A percentile compares a stretch with the other conserved stretches of the same genome.
These are phyloP conservation scores for Carposina sasakii DNA, from an alignment of 1,140 invertebrate species.

Conservation along the genomic window DNA sequence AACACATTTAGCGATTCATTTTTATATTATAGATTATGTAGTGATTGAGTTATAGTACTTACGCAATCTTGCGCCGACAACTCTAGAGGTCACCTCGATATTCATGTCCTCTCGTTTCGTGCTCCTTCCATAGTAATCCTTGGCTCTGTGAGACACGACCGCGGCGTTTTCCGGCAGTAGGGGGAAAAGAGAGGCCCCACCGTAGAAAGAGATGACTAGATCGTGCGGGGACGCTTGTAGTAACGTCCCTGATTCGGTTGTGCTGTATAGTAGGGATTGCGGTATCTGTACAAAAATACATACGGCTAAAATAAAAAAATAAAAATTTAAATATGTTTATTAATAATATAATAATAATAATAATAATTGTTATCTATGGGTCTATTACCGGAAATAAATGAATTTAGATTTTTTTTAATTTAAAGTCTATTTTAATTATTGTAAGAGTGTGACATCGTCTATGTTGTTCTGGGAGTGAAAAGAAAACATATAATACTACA, in stretches of 20 bases:
- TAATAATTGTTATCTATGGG: background rate
- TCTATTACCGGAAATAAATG: background rate
- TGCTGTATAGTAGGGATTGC: slow-evolving; percentile 74
- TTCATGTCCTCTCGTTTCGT: slow-evolving; percentile 59
- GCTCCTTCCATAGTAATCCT: slow-evolving; percentile 58
- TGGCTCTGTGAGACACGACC: slow-evolving; percentile 35
- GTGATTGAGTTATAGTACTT: too few species aligned
- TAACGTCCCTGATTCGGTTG: slow-evolving; percentile 37
- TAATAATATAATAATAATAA: background rate
- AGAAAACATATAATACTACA: too few species aligned
- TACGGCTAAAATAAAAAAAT: background rate
- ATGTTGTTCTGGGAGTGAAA: too few species aligned
- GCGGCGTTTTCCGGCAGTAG: slow-evolving; percentile 38
- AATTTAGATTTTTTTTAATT: too few species aligned
- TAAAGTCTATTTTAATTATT: too few species aligned
- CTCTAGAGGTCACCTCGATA: slow-evolving; percentile 60
- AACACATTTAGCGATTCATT: too few species aligned
- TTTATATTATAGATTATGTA: too few species aligned
- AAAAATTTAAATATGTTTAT: background rate
- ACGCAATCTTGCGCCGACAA: slow-evolving; percentile 56
- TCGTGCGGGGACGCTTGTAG: slow-evolving; percentile 62
- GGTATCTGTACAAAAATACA: slow-evolving; percentile 75
- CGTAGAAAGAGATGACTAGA: slow-evolving; percentile 81
- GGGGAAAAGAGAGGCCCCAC: slow-evolving; percentile 81
- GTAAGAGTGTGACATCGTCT: too few species aligned